phyloP scores from a whole-genome alignment of 2,888 invertebrate species.

The Baronia brevicornis region DNA sequence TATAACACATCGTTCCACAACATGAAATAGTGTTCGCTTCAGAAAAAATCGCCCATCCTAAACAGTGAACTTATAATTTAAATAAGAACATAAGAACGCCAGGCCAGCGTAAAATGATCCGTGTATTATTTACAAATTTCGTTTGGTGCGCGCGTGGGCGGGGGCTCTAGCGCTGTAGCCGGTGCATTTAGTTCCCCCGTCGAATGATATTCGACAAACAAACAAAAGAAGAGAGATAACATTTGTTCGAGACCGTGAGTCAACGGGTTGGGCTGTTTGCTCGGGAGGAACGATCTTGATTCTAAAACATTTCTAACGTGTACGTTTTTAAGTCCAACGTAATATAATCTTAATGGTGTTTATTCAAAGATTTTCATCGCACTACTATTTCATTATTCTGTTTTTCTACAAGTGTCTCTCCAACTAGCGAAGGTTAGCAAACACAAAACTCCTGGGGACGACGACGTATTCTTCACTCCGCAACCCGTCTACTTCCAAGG shows the following conservation, averaged over 20 bases:
- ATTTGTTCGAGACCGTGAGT: conserved; percentile 67
- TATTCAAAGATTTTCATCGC: too few relatives aligned
- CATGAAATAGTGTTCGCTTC: conserved; percentile 13
- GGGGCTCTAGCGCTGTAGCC: conserved; percentile 32
- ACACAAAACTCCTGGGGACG: too few relatives aligned
- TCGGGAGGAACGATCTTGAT: conserved; percentile 9
- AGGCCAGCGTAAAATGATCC: conserved; percentile 35
- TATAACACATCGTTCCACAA: too few relatives aligned
- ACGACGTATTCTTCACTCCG: too few relatives aligned
- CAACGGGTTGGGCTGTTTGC: conserved; percentile 32
- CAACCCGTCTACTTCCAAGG: too few relatives aligned
- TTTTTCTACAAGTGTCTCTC: too few relatives aligned
- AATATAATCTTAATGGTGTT: too few relatives aligned
- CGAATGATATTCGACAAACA: conserved; percentile 64
- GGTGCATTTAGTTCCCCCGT: conserved; percentile 30
- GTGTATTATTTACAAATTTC: conserved; percentile 17
- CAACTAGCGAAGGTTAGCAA: too few relatives aligned
- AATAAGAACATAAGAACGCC: conserved; percentile 35
- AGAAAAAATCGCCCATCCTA: conserved; percentile 16
- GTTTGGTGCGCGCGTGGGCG: conserved; percentile 17
- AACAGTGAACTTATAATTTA: conserved; percentile 14
- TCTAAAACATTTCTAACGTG: conserved; percentile 14
- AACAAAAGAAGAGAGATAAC: conserved; percentile 71
- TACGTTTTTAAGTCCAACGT: too few relatives aligned
- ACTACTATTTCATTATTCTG: too few relatives aligned